Evolutionary conservation across 2,888 invertebrate species (phyloP), one percentile per base, ranked within the genome.

Genomic region (Hyalella azteca): DNA sequence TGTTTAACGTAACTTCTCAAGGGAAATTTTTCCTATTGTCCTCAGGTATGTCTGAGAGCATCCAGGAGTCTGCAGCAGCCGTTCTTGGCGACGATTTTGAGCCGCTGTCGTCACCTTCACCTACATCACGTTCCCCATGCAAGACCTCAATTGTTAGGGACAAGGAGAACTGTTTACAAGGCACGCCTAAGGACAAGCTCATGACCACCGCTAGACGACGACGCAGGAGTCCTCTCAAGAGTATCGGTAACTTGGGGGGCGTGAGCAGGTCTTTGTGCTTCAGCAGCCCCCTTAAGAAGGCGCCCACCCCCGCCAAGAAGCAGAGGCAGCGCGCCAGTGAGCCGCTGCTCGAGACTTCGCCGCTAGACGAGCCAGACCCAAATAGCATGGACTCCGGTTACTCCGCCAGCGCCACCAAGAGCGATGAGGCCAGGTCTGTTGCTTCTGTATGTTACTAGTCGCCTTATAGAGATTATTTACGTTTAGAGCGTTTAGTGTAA

Each of bases 341-440:
- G 49, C 79, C 45, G 5, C 36, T 39, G 9, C 40, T 39, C 19
- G 81, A 83, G 49, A 73, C 66, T 0, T 78, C 81, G 7, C 54
- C 80, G 19, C 80, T 80, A 3, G 81, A 83, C 32, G 81, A 83
- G n/a, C 79, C 73, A 50, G 82, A 83, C 39, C 66, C 81, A 13
- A 81, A 79, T 22, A 81, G 79, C 5, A 78, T 77, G 26, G 82
- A 83, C 76, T 81, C 81, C 36, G 82, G 82, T 7, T 83, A 81
- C 79, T 83, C 82, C 0, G 82, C 81, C 32, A 83, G 82, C 29
- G 81, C 81, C 39, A 78, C 79, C 73, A 83, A 83, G 48, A 29
- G 77, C 39, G 82, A 82, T 2, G 81, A 75, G 36, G 76, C 66
- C 54, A 77, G 81, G 81, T 81, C 29, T 41, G 81, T 76, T n/a